These are phyloP conservation scores for Boulengeromyrus knoepffleri DNA, from an alignment of 2,113 vertebrate species.

Conservation along the genomic window DNA sequence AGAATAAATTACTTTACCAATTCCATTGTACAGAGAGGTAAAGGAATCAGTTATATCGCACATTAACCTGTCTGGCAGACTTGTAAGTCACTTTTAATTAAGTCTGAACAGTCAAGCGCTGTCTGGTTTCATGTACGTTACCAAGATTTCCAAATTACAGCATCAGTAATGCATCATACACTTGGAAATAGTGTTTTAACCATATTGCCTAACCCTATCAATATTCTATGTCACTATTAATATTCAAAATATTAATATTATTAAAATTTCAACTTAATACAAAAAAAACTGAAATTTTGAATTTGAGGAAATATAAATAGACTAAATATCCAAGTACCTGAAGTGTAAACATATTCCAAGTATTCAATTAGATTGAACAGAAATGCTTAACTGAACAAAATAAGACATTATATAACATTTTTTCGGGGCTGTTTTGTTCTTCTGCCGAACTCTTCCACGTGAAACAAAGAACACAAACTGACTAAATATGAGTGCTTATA, in stretches of 20 bases:
- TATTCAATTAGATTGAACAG: neutral
- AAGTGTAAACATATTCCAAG: neutral
- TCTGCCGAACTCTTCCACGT: neutral
- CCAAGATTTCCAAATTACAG: neutral
- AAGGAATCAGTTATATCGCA: neutral
- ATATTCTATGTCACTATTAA: neutral
- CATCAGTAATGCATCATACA: neutral
- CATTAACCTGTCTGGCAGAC: neutral
- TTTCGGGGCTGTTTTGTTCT: neutral
- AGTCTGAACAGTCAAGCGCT: neutral
- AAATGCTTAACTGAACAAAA: neutral
- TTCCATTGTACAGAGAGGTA: neutral
- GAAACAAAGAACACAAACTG: neutral
- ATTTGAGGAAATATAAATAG: neutral
- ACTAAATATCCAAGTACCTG: neutral
- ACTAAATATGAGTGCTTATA: neutral
- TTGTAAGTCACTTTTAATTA: neutral
- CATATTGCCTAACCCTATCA: neutral
- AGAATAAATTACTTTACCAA: neutral
- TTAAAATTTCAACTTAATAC: too few species aligned
- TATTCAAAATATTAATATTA: neutral
- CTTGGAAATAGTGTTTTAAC: neutral
- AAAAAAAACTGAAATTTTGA: too few species aligned
- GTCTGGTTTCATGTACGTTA: neutral
- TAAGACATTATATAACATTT: neutral